Conservation (phyloP, 92 coral and sea anemone genomes). For the Parazoanthus atlanticus region DNA sequence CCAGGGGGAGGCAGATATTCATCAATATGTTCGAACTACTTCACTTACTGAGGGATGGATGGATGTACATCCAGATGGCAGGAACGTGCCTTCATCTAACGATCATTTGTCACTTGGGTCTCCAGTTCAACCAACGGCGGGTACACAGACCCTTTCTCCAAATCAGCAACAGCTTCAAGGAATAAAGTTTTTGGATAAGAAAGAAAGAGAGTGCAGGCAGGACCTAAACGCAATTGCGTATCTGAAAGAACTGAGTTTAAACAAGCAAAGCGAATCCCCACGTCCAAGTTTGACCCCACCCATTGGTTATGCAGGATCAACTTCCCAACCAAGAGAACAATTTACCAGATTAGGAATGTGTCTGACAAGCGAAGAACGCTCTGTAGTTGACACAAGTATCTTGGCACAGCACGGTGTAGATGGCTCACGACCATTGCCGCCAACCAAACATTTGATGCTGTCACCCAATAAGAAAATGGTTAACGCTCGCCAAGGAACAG, state of each 20-base stretch:
- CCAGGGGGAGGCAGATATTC: neutral
- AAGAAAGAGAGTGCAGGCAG: neutral
- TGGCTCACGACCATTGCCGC: neutral
- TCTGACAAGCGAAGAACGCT: too few relatives aligned
- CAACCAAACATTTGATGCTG: neutral
- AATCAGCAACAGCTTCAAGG: neutral
- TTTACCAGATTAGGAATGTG: too few relatives aligned
- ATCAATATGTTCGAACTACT: neutral
- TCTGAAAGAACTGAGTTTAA: neutral
- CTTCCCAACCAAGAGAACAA: neutral
- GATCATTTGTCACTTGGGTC: neutral
- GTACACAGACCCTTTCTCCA: neutral
- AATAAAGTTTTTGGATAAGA: neutral
- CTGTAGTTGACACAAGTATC: neutral
- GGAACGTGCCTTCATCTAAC: slow-evolving; percentile 1
- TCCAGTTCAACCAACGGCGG: neutral
- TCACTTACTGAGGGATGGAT: slow-evolving; percentile 7
- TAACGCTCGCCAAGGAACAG: neutral
- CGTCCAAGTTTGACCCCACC: neutral
- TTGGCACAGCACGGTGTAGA: neutral
- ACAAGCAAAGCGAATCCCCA: neutral
- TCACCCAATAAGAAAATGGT: neutral
- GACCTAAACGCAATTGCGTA: neutral
- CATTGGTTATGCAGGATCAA: neutral
- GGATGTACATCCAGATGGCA: neutral